phyloP scores from a whole-genome alignment of 2,797 vertebrate genomes.

The Ceryle rudis region DNA sequence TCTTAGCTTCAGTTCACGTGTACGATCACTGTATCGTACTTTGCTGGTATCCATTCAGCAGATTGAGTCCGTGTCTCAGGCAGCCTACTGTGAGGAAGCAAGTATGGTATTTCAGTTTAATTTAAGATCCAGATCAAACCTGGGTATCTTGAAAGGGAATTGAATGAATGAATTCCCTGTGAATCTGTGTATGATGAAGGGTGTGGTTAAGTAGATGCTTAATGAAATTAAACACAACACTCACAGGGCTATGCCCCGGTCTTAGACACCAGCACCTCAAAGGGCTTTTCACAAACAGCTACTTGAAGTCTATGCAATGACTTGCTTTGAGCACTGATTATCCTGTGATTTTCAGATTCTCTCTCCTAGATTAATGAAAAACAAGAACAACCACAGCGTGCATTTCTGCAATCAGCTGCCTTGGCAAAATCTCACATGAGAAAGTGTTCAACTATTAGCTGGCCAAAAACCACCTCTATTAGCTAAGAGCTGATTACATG shows the following conservation, averaged over 20 bases:
- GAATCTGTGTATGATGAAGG: fast-evolving
- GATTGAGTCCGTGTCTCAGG: neutral
- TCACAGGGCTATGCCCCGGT: neutral
- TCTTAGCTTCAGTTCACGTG: neutral
- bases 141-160: neutral
- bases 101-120: neutral
- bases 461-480: neutral
- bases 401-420: neutral
- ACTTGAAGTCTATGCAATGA: neutral
- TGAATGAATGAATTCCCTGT: neutral
- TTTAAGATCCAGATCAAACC: neutral
- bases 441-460: neutral
- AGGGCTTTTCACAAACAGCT: neutral
- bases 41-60: neutral
- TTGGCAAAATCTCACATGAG: neutral
- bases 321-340: neutral
- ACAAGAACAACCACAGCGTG: fast-evolving
- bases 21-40: fast-evolving
- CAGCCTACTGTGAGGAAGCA: fast-evolving
- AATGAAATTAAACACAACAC: neutral
- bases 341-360: neutral
- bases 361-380: neutral
- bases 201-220: neutral
- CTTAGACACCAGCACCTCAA: neutral
- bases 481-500: neutral